Percentiles rank a stretch among this genome's conserved stretches.
Conservation (phyloP, 2,113 vertebrate species). For the Pelusios castaneus region DNA sequence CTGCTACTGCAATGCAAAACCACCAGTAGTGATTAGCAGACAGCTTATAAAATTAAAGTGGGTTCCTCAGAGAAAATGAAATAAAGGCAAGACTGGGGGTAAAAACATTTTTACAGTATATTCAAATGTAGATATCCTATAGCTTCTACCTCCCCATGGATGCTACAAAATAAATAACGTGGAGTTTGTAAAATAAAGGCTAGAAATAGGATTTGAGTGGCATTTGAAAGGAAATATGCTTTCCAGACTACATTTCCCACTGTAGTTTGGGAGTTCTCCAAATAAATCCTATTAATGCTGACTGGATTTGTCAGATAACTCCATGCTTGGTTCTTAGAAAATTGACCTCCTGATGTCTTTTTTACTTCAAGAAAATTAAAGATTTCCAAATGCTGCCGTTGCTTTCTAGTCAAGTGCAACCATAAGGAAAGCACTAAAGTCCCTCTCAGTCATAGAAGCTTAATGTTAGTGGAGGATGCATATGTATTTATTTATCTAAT, state of each 20-base stretch:
- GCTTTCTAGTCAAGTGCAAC: slow-evolving; percentile 1
- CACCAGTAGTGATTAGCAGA: background rate
- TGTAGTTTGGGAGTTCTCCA: accelerated
- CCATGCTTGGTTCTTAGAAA: background rate
- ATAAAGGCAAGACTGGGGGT: background rate
- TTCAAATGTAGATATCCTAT: background rate
- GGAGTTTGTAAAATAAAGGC: background rate
- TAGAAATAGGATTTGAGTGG: background rate
- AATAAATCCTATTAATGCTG: background rate
- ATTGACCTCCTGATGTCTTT: accelerated
- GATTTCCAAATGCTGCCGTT: background rate
- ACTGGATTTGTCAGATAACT: accelerated
- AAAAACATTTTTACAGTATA: background rate
- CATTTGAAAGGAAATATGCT: background rate
- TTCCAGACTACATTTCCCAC: background rate
- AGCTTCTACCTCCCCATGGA: background rate
- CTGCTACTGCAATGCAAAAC: background rate
- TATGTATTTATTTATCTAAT: background rate
- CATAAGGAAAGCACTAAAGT: background rate
- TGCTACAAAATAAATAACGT: background rate
- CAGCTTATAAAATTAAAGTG: background rate
- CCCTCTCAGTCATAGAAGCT: background rate
- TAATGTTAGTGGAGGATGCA: background rate
- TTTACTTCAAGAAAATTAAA: background rate
- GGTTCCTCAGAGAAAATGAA: background rate